A percentile compares a stretch with the other conserved stretches of the same genome.
Conservation (phyloP, 2,888 invertebrate genomes). For the Tribolium freemani region DNA sequence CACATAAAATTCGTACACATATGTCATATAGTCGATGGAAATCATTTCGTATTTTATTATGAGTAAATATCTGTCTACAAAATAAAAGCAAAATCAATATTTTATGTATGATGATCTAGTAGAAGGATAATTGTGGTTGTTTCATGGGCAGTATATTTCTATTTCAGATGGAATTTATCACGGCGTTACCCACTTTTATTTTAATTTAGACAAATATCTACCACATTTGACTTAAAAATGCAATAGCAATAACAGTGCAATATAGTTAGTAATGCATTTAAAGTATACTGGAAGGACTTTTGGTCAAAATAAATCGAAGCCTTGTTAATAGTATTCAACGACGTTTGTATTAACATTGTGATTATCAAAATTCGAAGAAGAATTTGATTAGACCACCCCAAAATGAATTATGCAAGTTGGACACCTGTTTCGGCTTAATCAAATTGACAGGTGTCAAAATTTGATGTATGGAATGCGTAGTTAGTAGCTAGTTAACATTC, state of each 20-base stretch:
- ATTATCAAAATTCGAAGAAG: not conserved
- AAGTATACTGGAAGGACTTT: too few species aligned
- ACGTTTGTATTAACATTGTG: not conserved
- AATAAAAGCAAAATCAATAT: not conserved
- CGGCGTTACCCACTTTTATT: not conserved
- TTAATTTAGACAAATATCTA: not conserved
- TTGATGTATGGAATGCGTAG: conserved; percentile 3
- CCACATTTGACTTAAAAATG: not conserved
- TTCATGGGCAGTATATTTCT: not conserved
- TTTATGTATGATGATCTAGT: not conserved
- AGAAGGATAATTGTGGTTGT: not conserved
- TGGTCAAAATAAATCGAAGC: too few species aligned
- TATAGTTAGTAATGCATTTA: too few species aligned
- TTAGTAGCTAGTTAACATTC: conserved; percentile 4
- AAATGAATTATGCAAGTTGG: not conserved
- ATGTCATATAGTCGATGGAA: not conserved
- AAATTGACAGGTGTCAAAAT: conserved; percentile 11
- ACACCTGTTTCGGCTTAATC: conserved; percentile 5
- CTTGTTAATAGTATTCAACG: not conserved
- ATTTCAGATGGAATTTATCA: not conserved
- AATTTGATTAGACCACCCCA: not conserved
- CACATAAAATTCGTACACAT: not conserved
- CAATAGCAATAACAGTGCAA: too few species aligned
- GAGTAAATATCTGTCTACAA: not conserved
- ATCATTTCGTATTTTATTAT: not conserved